Evolutionary conservation across 2,888 invertebrate species (phyloP), one percentile per base, ranked within the genome.

Genomic region (Drosophila prostipennis): DNA sequence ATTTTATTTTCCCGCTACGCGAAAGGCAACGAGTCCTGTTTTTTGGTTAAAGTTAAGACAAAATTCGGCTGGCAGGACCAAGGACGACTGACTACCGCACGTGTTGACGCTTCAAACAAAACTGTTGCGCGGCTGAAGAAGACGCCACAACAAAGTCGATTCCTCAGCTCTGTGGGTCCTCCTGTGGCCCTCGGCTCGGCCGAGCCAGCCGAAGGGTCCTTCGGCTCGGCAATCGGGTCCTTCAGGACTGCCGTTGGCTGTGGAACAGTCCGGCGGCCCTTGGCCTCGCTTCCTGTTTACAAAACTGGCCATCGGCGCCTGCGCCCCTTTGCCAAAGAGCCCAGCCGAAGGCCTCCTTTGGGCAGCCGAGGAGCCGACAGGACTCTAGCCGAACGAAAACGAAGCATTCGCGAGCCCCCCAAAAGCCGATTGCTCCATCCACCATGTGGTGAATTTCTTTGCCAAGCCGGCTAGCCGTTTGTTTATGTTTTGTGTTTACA

Each of bases 401-500:
- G 26, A 58, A 0, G 7, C 57, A 55, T 55, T 4, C 3, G 10
- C 34, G 34, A 34, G 34, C 34, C 1, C 34, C 11, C 10, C 11
- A 29, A 32, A 39, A 6, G 14, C 4, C 26, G 59, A 39, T 19
- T 48, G 4, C 29, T 11, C 13, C 13, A 6, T 19, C 48, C 79
- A 76, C 70, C 80, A 46, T 51, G 57, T 60, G 80, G 80, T 76
- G 86, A 53, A 10, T 53, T 79, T 16, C 34, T 2, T 5, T 11
- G 40, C 34, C 11, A 11, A 16, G 74, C 87, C 81, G 78, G 81
- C 74, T 74, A 60, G 0, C 6, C 79, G n/a, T 67, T 87, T 82
- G 87, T 89, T 89, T 89, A 87, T 84, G 75, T 82, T 85, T 67
- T 77, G 10, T 89, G 88, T 87, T 89, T 86, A 87, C 88, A 71